A percentile compares a stretch with the other conserved stretches of the same genome.
These are phyloP conservation scores for Tragelaphus imberbis DNA, from an alignment of 2,113 vertebrate species.

Conservation along the genomic window DNA sequence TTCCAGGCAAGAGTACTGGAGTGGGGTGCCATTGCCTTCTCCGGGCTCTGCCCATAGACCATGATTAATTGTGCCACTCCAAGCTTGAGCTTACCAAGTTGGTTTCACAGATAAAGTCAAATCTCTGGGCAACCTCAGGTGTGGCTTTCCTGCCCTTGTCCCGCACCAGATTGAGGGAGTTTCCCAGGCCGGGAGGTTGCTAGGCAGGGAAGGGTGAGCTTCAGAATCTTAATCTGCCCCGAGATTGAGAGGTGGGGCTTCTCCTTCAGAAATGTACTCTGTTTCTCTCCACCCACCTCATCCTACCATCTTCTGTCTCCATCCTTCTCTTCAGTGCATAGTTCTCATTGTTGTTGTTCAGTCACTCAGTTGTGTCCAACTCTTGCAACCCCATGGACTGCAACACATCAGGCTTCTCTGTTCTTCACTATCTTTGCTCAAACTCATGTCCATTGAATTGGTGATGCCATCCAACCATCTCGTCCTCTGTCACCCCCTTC, in stretches of 20 bases:
- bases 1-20: too few relatives aligned
- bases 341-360: background rate
- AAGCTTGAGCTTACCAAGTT: background rate
- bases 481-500: background rate
- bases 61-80: background rate
- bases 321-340: background rate
- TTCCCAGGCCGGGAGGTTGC: background rate
- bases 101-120: conserved; percentile 33
- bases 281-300: background rate
- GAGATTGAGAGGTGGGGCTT: background rate
- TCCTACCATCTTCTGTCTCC: background rate
- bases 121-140: conserved; percentile 5
- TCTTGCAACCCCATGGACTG: background rate
- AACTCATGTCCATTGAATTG: background rate
- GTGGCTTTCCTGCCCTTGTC: background rate
- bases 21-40: too few relatives aligned
- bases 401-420: background rate
- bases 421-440: background rate
- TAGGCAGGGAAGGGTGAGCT: background rate
- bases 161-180: background rate
- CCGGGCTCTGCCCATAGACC: background rate
- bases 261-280: background rate
- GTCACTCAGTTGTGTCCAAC: background rate
- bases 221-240: background rate
- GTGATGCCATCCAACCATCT: background rate